phyloP scores from a whole-genome alignment of 53 echinoderm and acorn worm species.

The Echinarachnius parma region DNA sequence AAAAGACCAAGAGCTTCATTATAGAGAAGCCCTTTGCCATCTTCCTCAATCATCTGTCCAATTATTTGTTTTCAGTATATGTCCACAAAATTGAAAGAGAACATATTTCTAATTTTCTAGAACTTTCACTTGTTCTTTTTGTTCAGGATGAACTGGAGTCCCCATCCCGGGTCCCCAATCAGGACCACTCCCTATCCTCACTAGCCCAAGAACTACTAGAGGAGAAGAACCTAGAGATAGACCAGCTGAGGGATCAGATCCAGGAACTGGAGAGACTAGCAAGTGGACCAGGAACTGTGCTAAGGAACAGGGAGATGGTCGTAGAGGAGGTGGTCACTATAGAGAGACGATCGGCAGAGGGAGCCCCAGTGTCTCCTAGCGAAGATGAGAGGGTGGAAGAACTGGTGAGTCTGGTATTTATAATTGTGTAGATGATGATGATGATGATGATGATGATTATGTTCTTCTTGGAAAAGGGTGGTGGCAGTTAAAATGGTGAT shows the following conservation, averaged over 20 bases:
- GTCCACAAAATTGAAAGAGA: too few species aligned
- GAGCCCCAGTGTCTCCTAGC: constrained; percentile 11
- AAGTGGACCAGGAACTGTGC: constrained; percentile 51
- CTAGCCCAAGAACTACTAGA: constrained; percentile 85
- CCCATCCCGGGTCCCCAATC: not conserved
- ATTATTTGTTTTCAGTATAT: too few species aligned
- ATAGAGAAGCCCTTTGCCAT: too few species aligned
- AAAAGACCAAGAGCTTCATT: too few species aligned
- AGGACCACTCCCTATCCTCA: constrained; percentile 25
- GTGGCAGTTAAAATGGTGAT: too few species aligned
- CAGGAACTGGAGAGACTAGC: constrained; percentile 52
- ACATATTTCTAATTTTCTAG: too few species aligned
- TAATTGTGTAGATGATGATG: constrained; percentile 22
- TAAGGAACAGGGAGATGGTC: constrained; percentile 18
- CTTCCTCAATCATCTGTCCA: too few species aligned
- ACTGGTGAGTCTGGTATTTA: constrained; percentile 48
- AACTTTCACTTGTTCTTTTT: not conserved
- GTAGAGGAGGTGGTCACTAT: constrained; percentile 36
- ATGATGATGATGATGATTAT: constrained; percentile 38
- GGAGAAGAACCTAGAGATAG: constrained; percentile 95
- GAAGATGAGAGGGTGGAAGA: constrained; percentile 32
- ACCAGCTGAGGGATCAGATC: constrained; percentile 78
- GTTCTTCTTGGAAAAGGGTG: too few species aligned
- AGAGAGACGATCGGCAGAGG: constrained; percentile 46
- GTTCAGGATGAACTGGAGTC: constrained; percentile 24